A percentile compares a stretch with the other conserved stretches of the same genome.
These are phyloP conservation scores for Hydrotaea cyrtoneurina DNA, from an alignment of 2,888 invertebrate genomes.

Conservation along the genomic window DNA sequence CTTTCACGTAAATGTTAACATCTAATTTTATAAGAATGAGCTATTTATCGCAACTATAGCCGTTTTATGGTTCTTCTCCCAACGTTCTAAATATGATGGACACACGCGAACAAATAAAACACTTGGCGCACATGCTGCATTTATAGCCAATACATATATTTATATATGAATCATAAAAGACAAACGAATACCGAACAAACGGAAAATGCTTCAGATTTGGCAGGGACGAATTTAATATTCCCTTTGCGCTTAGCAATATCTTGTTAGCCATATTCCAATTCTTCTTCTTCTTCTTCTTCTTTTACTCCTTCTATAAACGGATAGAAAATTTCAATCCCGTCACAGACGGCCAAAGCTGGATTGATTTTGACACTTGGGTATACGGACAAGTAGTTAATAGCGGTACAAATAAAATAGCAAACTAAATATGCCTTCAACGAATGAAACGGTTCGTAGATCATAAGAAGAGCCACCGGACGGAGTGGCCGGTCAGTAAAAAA, in stretches of 20 bases:
- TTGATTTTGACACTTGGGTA: too few relatives aligned
- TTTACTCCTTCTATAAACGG: too few relatives aligned
- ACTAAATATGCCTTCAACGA: not conserved
- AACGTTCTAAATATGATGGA: conserved; percentile 8
- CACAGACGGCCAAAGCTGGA: too few relatives aligned
- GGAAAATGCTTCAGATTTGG: too few relatives aligned
- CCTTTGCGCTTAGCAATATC: too few relatives aligned
- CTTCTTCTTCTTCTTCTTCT: too few relatives aligned
- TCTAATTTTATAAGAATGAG: not conserved
- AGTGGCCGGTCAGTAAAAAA: conserved; percentile 9
- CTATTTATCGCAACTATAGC: not conserved
- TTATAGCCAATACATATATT: not conserved
- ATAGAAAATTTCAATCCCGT: too few relatives aligned
- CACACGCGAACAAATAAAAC: not conserved
- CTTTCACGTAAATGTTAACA: not conserved
- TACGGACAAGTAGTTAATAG: not conserved
- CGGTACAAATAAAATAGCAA: not conserved
- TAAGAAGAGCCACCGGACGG: conserved; percentile 9
- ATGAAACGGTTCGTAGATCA: conserved; percentile 8
- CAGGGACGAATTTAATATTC: too few relatives aligned
- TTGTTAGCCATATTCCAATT: too few relatives aligned
- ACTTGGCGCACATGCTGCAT: conserved; percentile 23
- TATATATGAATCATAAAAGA: conserved; percentile 16
- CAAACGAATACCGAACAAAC: too few relatives aligned
- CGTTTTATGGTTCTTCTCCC: not conserved